These are phyloP conservation scores for Phaethornis superciliosus DNA, from an alignment of 2,113 vertebrate genomes.

Conservation along the genomic window DNA sequence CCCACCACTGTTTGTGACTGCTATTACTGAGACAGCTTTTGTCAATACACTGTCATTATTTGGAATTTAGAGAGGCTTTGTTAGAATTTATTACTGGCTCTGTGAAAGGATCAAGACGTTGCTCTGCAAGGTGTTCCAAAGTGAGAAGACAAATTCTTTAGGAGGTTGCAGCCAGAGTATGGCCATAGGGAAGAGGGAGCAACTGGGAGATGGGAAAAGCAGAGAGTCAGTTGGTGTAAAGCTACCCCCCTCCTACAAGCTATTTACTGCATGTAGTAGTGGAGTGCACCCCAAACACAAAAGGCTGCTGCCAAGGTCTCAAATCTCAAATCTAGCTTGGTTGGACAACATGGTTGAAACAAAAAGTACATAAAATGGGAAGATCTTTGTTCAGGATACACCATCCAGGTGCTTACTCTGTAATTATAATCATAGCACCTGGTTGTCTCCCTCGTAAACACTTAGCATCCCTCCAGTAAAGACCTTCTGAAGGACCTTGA, in stretches of 20 bases:
- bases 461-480: not conserved
- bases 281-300: not conserved
- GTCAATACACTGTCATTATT: not conserved
- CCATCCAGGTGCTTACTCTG: not conserved
- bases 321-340: not conserved
- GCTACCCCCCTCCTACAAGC: not conserved
- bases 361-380: not conserved
- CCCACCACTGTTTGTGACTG: not conserved
- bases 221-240: not conserved
- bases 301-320: not conserved
- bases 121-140: not conserved
- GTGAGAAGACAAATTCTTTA: not conserved
- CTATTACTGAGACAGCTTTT: not conserved
- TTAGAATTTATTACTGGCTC: not conserved
- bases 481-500: not conserved
- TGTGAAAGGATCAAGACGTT: not conserved
- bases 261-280: not conserved
- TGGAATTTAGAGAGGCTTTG: constrained; percentile 2
- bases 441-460: not conserved
- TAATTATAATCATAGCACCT: not conserved
- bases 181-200: not conserved
- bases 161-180: not conserved
- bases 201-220: not conserved
- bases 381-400: not conserved
- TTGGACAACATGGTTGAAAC: not conserved